Evolutionary conservation across 2,888 invertebrate genomes (phyloP).

Genomic region (Frankliniella fusca): DNA sequence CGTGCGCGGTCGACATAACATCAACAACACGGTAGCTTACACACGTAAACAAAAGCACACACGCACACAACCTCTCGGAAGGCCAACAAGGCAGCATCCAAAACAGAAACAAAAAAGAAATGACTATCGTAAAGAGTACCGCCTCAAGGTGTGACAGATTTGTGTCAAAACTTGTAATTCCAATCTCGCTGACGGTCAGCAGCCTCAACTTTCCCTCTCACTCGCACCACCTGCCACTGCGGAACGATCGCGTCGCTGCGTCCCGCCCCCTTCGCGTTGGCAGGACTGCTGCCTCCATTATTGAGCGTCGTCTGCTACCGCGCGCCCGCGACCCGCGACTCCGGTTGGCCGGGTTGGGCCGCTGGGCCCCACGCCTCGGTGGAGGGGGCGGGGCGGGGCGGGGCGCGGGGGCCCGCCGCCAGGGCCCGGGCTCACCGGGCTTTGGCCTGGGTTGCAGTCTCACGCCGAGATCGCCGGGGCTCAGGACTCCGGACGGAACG

Average conservation of each 20-base stretch:
- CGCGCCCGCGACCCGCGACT: background rate
- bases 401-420: background rate
- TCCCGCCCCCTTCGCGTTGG: background rate
- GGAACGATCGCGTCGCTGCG: background rate
- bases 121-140: too few relatives aligned
- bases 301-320: conserved; percentile 3
- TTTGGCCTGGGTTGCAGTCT: conserved; percentile 31
- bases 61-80: too few relatives aligned
- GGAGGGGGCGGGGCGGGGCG: background rate
- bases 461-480: conserved; percentile 40
- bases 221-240: too few relatives aligned
- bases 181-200: too few relatives aligned
- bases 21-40: too few relatives aligned
- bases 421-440: background rate
- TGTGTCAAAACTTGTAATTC: too few relatives aligned
- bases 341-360: background rate
- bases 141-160: too few relatives aligned
- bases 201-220: too few relatives aligned
- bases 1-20: too few relatives aligned
- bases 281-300: background rate
- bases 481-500: conserved; percentile 30
- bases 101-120: too few relatives aligned
- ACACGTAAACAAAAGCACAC: too few relatives aligned
- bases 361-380: background rate
- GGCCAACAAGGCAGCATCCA: too few relatives aligned